phyloP scores from a whole-genome alignment of 2,113 vertebrate species.

The Petroica traversi region DNA sequence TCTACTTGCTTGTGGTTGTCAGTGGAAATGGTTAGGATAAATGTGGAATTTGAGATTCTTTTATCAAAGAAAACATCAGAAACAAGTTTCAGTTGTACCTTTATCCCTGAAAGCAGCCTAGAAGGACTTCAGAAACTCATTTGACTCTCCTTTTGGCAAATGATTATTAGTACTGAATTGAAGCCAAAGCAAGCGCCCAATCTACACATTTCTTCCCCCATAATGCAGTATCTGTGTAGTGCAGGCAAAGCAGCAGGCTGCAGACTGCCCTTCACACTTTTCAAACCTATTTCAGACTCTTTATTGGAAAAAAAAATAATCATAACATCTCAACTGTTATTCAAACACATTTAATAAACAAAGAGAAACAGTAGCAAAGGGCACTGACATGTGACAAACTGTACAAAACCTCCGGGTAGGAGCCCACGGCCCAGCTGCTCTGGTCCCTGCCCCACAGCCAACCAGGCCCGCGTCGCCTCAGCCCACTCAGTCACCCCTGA shows the following conservation, averaged over 20 bases:
- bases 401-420: slow-evolving; percentile 50
- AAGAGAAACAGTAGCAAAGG: slow-evolving; percentile 70
- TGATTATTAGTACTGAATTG: background rate
- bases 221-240: background rate
- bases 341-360: slow-evolving; percentile 73
- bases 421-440: background rate
- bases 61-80: background rate
- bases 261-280: background rate
- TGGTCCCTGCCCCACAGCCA: background rate
- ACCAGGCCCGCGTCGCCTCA: slow-evolving; percentile 6
- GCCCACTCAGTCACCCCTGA: slow-evolving; percentile 62
- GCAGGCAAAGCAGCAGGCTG: background rate
- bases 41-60: background rate
- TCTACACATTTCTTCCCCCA: background rate
- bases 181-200: background rate
- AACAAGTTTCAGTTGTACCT: background rate
- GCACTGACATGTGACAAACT: slow-evolving; percentile 59
- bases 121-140: background rate
- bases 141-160: background rate
- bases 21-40: background rate
- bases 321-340: slow-evolving; percentile 66
- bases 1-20: background rate
- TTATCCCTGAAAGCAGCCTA: background rate
- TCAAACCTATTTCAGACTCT: slow-evolving; percentile 43
- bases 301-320: slow-evolving; percentile 50